Percentiles rank a stretch among this genome's conserved stretches.
Conservation (phyloP, 2,113 vertebrate genomes). For the Solea senegalensis region DNA sequence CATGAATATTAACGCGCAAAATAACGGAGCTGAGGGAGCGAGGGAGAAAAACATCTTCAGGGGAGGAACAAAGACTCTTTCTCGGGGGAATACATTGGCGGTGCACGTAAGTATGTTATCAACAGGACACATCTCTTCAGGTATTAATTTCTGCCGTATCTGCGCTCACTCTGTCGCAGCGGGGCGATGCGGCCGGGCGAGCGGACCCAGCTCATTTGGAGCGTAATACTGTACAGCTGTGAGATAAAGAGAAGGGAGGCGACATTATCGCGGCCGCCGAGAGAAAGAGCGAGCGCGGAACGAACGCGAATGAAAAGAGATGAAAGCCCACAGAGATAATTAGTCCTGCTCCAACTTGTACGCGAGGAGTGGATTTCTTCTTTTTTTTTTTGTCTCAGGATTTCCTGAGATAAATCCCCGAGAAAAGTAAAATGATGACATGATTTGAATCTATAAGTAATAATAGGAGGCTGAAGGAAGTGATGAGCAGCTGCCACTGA, state of each 20-base stretch:
- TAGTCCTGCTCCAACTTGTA: conserved; percentile 62
- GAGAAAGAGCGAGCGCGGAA: conserved; percentile 43
- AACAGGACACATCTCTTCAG: conserved; percentile 61
- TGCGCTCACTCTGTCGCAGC: conserved; percentile 18
- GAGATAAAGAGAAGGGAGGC: conserved; percentile 67
- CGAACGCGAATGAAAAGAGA: conserved; percentile 68
- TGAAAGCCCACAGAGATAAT: conserved; percentile 75
- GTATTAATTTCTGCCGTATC: conserved; percentile 73
- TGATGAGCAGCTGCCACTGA: conserved; percentile 15
- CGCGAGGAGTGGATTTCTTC: conserved; percentile 43
- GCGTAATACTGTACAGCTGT: conserved; percentile 66
- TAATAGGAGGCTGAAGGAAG: not conserved
- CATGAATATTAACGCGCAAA: conserved; percentile 6
- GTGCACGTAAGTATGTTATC: conserved; percentile 57
- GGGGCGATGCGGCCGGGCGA: conserved; percentile 53
- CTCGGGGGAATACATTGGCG: conserved; percentile 49
- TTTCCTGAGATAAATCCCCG: not conserved
- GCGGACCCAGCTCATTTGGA: conserved; percentile 61
- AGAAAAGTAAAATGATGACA: not conserved
- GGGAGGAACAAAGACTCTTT: conserved; percentile 47
- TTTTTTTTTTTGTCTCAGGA: conserved; percentile 45
- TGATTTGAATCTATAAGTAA: not conserved
- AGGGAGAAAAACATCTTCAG: conserved; percentile 15
- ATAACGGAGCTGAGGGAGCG: not conserved
- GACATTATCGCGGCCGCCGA: conserved; percentile 57